Evolutionary conservation across 2,797 vertebrate genomes (phyloP), one percentile per base, ranked within the genome.

Genomic region (Myotis vivesi): DNA sequence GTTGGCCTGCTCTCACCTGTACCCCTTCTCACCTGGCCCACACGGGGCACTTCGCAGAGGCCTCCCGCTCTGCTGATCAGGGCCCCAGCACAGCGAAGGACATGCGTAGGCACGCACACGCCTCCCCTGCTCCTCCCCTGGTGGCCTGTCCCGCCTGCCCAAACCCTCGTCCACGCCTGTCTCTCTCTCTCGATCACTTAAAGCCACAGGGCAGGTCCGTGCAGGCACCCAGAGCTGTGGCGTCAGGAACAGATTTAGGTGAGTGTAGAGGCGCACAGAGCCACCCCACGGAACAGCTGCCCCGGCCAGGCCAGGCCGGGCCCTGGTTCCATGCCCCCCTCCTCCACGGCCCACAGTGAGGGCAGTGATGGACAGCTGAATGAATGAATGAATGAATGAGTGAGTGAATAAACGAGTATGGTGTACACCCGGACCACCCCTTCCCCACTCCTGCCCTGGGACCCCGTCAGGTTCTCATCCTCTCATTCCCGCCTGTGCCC

Each of bases 31-130:
- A 6, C 59, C 33, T 71, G 62, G 22, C 25, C 11, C 3, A 0
- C 3, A 0, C 13, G 57, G 5, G 20, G 36, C 46, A 6, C 38
- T 5, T n/a, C 22, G 30, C 22, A 20, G 79, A 13, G 28, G 71
- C n/a, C 64, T 2, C 22, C 22, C 6, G 2, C 57, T 46, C 72
- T 76, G 15, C n/a, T 17, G 20, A 72, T 19, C 8, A 7, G 4
- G 25, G 30, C 23, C 33, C 76, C 75, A 2, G 16, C 36, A 0
- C 20, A 9, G 73, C 4, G 9, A 41, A 68, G 1, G 8, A 17
- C 38, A 9, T 1, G 19, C 25, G n/a, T 1, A 8, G 80, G 6
- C 16, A 1, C 2, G 8, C 8, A 1, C 36, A 30, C 0, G 0
- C 1, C 3, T 23, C 5, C 13, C 8, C 9, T 8, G 17, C 13